Percentiles rank a stretch among this genome's conserved stretches.
phyloP scores from a whole-genome alignment of 1,140 invertebrate species.

The Drosophila mayri region DNA sequence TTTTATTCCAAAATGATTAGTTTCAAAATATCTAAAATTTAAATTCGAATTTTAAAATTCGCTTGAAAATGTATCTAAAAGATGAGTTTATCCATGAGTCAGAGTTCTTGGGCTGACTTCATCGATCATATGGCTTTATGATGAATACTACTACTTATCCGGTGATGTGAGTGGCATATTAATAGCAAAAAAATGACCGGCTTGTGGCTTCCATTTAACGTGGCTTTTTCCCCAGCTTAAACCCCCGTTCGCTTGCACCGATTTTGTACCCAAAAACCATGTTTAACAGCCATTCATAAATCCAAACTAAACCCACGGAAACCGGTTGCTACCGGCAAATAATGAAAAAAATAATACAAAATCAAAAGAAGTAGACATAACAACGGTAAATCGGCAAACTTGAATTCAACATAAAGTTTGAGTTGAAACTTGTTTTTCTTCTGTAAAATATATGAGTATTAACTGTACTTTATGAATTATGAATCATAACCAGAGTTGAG shows the following conservation, averaged over 20 bases:
- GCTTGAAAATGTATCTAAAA: not conserved
- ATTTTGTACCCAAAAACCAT: constrained; percentile 12
- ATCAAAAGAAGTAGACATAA: constrained; percentile 1
- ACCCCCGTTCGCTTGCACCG: constrained; percentile 4
- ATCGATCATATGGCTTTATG: constrained; percentile 38
- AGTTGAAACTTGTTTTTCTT: constrained; percentile 26
- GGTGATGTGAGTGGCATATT: constrained; percentile 33
- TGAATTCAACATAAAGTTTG: constrained; percentile 19
- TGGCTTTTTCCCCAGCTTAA: not conserved
- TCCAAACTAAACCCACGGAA: constrained; percentile 25
- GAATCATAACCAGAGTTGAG: not conserved
- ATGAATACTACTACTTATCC: constrained; percentile 16
- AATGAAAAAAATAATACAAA: constrained; percentile 17
- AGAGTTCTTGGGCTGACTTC: constrained; percentile 41
- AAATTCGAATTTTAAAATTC: not conserved
- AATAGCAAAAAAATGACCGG: constrained; percentile 10
- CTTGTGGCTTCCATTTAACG: constrained; percentile 28
- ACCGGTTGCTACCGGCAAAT: constrained; percentile 47
- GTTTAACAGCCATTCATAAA: constrained; percentile 46
- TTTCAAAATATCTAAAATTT: too few relatives aligned
- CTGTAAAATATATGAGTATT: not conserved
- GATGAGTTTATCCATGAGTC: constrained; percentile 22
- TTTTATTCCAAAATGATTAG: too few relatives aligned
- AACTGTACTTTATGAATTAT: constrained; percentile 1
- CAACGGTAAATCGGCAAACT: constrained; percentile 39